phyloP scores from a whole-genome alignment of 2,888 invertebrate species.

The Leptinotarsa haldemani region DNA sequence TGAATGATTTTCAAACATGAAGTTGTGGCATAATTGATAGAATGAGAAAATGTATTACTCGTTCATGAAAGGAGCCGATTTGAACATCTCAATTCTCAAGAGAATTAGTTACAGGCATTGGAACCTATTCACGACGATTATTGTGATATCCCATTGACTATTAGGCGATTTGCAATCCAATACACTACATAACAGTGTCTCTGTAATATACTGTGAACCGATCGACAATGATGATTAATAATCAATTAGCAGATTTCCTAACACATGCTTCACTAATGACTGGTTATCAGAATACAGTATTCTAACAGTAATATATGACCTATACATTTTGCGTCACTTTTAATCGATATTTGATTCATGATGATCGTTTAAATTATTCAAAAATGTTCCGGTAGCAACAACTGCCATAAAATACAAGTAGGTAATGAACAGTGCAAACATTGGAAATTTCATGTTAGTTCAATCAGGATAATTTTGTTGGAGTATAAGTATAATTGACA shows the following conservation, averaged over 20 bases:
- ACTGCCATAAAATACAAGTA: too few relatives aligned
- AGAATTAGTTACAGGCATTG: background rate
- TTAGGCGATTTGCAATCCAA: constrained; percentile 12
- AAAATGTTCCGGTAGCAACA: too few relatives aligned
- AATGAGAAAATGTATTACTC: too few relatives aligned
- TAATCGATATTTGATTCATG: background rate
- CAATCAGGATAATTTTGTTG: too few relatives aligned
- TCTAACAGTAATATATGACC: background rate
- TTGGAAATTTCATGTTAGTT: too few relatives aligned
- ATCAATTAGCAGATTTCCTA: constrained; percentile 31
- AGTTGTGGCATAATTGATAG: too few relatives aligned
- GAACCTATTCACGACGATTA: background rate
- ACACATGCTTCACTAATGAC: constrained; percentile 14
- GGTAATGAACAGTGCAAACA: too few relatives aligned
- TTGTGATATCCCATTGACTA: background rate
- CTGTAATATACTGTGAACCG: constrained; percentile 27
- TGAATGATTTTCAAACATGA: too few relatives aligned
- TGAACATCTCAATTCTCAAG: too few relatives aligned
- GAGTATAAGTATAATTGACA: too few relatives aligned
- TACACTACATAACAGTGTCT: constrained; percentile 6
- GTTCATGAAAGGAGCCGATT: too few relatives aligned
- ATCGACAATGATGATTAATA: constrained; percentile 32
- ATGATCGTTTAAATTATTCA: too few relatives aligned
- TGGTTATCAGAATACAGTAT: background rate
- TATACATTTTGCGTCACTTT: background rate